Evolutionary conservation across 2,797 vertebrate genomes (phyloP), one percentile per base, ranked within the genome.

Genomic region (Peromyscus nudipes): DNA sequence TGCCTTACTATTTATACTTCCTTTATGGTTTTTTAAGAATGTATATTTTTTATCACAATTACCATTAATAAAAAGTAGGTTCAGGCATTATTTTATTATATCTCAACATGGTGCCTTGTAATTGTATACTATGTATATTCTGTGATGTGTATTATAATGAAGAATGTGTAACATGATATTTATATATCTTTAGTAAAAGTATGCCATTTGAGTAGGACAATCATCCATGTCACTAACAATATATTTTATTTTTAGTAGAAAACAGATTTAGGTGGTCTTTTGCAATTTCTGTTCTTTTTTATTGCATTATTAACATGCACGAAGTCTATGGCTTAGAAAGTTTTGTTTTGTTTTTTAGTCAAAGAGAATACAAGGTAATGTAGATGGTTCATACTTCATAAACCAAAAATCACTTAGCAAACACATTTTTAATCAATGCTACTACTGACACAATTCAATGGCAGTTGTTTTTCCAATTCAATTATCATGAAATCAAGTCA

Each of bases 351-450:
- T 57, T 57, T 57, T 94, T 95, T 84, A 88, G 77, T 37, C 80
- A 96, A 79, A 95, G 67, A 94, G 52, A 93, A 87, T 90, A 67
- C 34, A 88, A 67, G 69, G 79, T 93, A 92, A 87, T 97, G n/a
- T 23, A 97, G 57, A 95, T 88, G 46, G 84, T 96, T 96, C 76
- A 77, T 94, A 92, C n/a, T 93, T 81, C 87, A 91, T 94, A 90
- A 96, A 89, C 83, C 79, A 94, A 49, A 84, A 95, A 92, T 87
- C 89, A 90, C 94, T 97, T 92, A 95, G 76, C 71, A 94, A 96
- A 93, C 65, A 67, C 52, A 79, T 94, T 97, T 95, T 94, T 89
- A 84, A 60, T 96, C 92, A 91, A 0, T 86, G 40, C 49, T 96
- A 73, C 80, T 93, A 75, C 95, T 82, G 80, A 92, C 93, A 43